These are phyloP conservation scores for Mesorhabditis belari DNA, from an alignment of 2,888 invertebrate genomes.

Conservation along the genomic window DNA sequence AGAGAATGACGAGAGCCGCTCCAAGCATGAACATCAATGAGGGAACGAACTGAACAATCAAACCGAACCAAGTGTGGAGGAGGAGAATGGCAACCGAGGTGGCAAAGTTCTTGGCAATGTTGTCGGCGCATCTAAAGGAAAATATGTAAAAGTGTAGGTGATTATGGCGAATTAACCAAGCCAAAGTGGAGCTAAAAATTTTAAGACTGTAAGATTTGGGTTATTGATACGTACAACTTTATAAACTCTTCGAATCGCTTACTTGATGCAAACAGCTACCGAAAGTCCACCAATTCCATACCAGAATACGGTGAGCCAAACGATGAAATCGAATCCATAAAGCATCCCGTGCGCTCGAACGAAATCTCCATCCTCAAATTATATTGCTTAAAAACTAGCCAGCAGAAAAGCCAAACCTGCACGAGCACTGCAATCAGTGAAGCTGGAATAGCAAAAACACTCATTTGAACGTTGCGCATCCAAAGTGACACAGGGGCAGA, in stretches of 20 bases:
- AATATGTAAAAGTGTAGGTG: too few species aligned
- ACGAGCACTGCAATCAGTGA: conserved; percentile 62
- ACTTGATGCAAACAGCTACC: conserved; percentile 92
- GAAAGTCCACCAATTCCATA: conserved; percentile 93
- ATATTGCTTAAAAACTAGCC: too few species aligned
- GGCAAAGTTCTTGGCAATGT: conserved; percentile 92
- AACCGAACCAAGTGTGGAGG: conserved; percentile 67
- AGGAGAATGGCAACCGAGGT: conserved; percentile 93
- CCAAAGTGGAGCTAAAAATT: too few species aligned
- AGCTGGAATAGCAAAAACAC: conserved; percentile 81
- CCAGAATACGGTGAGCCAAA: conserved; percentile 70
- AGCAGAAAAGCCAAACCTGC: too few species aligned
- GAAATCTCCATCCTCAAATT: conserved; percentile 39
- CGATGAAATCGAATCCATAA: conserved; percentile 62
- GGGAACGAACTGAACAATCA: conserved; percentile 82
- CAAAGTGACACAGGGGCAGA: conserved; percentile 69
- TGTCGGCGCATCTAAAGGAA: conserved; percentile 75
- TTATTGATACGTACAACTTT: too few species aligned
- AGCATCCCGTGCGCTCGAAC: conserved; percentile 64
- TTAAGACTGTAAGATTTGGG: too few species aligned
- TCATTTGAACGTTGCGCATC: conserved; percentile 95
- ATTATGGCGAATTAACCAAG: too few species aligned
- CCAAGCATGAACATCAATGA: conserved; percentile 78
- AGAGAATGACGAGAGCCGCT: conserved; percentile 78
- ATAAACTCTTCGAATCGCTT: too few species aligned